Conservation (phyloP, 2,113 vertebrate genomes). For the Motacilla tschutschensis region DNA sequence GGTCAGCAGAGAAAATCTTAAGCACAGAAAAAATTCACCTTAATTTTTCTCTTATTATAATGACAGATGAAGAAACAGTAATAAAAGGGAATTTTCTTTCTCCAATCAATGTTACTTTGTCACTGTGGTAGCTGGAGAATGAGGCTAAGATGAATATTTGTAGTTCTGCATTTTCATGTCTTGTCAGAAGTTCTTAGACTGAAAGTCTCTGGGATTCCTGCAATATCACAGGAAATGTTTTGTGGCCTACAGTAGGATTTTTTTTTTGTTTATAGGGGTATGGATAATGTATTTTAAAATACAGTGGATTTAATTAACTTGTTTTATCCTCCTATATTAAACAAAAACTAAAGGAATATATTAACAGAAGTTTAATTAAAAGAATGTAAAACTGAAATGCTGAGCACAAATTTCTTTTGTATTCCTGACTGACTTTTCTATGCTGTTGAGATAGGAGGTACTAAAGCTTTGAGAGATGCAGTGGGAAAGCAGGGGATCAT, state of each 20-base stretch:
- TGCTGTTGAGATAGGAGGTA: not conserved
- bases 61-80: not conserved
- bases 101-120: not conserved
- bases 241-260: not conserved
- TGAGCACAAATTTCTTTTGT: not conserved
- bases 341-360: not conserved
- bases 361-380: not conserved
- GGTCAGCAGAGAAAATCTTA: slow-evolving; percentile 17
- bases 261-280: not conserved
- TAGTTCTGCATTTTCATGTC: not conserved
- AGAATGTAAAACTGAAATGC: not conserved
- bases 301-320: not conserved
- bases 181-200: not conserved
- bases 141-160: not conserved
- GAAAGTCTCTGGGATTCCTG: not conserved
- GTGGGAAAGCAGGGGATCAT: not conserved
- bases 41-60: not conserved
- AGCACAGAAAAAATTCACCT: not conserved
- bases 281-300: not conserved
- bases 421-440: not conserved
- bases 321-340: not conserved
- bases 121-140: not conserved
- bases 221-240: not conserved
- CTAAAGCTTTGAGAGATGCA: not conserved
- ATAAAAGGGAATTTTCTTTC: not conserved